Evolutionary conservation across 2,797 vertebrate species (phyloP).

Genomic region (Adelosebastes latens): DNA sequence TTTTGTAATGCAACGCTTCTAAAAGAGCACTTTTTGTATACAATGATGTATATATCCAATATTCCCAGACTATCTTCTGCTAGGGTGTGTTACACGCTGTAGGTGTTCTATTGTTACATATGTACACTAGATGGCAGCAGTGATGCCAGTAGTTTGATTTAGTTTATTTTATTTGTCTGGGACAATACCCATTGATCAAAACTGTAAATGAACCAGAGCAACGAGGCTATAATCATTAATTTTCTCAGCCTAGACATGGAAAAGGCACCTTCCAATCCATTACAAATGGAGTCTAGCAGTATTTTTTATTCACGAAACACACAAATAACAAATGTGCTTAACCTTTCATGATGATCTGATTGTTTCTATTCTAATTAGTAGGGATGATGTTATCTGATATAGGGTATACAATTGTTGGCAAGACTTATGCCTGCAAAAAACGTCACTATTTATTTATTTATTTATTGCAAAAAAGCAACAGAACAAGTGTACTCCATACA

Average conservation of each 20-base stretch:
- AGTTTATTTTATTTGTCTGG: neutral
- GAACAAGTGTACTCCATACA: neutral
- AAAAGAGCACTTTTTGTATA: neutral
- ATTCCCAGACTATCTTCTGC: no score
- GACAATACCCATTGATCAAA: neutral
- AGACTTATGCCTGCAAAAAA: neutral
- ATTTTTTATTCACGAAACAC: neutral
- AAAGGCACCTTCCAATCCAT: neutral
- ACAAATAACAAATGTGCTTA: neutral
- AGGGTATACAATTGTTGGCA: neutral
- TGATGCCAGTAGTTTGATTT: neutral
- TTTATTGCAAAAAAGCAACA: neutral
- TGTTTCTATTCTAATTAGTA: neutral
- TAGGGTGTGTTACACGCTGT: neutral
- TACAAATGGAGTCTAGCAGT: neutral
- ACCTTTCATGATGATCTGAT: neutral
- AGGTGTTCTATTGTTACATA: neutral
- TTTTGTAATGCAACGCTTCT: neutral
- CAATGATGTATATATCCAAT: neutral
- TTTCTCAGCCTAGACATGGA: neutral
- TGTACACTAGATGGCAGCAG: slow-evolving; percentile 74
- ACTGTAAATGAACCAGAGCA: neutral
- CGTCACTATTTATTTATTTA: neutral
- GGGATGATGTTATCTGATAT: neutral
- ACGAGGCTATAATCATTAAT: neutral